Conservation (phyloP, 2,888 invertebrate genomes). For the Orthonevra nobilis region DNA sequence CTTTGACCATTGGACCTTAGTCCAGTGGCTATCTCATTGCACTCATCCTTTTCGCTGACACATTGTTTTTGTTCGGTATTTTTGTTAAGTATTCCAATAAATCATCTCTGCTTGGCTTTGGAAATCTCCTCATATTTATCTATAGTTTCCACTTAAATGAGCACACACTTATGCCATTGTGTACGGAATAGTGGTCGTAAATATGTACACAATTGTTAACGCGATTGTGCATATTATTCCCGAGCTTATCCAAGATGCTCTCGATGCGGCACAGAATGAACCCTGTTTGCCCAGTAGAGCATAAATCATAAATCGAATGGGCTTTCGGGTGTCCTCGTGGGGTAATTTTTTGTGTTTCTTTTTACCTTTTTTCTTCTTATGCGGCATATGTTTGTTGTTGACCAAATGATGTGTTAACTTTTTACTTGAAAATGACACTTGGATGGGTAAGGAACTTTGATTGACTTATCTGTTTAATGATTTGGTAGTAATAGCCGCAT, state of each 20-base stretch:
- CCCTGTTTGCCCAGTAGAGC: constrained; percentile 58
- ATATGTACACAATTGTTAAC: constrained; percentile 65
- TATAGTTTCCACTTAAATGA: constrained; percentile 79
- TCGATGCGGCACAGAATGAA: constrained; percentile 24
- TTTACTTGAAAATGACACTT: constrained; percentile 11
- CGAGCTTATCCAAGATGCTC: constrained; percentile 33
- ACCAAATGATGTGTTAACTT: constrained; percentile 69
- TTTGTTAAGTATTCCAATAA: constrained; percentile 55
- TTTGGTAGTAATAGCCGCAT: too few relatives aligned
- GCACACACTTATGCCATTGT: constrained; percentile 76
- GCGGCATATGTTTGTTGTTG: constrained; percentile 45
- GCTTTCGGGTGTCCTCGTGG: constrained; percentile 12
- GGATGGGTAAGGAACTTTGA: too few relatives aligned
- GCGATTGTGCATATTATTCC: constrained; percentile 40
- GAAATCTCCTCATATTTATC: constrained; percentile 73
- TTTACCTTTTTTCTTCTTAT: too few relatives aligned
- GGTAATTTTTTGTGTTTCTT: background rate
- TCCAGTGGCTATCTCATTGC: constrained; percentile 3
- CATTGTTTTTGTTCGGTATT: constrained; percentile 49
- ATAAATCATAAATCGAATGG: constrained; percentile 76
- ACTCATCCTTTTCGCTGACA: constrained; percentile 58
- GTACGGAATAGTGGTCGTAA: constrained; percentile 58
- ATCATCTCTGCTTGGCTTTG: constrained; percentile 29
- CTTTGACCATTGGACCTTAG: constrained; percentile 34
- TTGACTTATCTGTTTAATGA: too few relatives aligned